These are phyloP conservation scores for Hylaea fasciaria DNA, from an alignment of 2,888 invertebrate species.

Conservation along the genomic window DNA sequence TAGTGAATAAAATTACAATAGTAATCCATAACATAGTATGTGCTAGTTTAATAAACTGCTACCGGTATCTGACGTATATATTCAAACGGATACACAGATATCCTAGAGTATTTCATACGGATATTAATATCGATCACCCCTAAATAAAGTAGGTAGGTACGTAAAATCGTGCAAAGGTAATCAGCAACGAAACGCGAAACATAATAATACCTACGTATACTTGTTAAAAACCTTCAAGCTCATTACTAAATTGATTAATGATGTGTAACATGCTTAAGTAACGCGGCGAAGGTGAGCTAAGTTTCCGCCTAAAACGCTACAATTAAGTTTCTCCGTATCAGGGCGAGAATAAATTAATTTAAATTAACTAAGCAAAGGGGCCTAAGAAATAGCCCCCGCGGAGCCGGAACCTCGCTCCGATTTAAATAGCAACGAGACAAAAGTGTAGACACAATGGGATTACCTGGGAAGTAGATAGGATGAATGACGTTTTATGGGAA, in stretches of 20 bases:
- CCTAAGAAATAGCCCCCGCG: slow-evolving; percentile 72
- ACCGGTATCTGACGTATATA: too few species aligned
- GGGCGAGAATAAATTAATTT: slow-evolving; percentile 79
- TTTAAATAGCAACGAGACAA: slow-evolving; percentile 74
- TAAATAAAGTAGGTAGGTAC: too few species aligned
- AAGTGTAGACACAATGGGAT: slow-evolving; percentile 73
- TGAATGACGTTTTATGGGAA: slow-evolving; percentile 29
- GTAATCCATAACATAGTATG: too few species aligned
- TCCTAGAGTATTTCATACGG: too few species aligned
- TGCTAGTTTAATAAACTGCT: too few species aligned
- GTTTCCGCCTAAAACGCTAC: slow-evolving; percentile 55
- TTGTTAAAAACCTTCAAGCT: slow-evolving; percentile 8
- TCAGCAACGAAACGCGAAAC: too few species aligned
- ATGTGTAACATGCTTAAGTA: slow-evolving; percentile 24
- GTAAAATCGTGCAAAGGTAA: too few species aligned
- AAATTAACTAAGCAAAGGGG: slow-evolving; percentile 78
- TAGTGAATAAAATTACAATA: too few species aligned
- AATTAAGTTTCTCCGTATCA: slow-evolving; percentile 62
- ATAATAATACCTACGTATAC: too few species aligned
- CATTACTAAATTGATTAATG: slow-evolving; percentile 34
- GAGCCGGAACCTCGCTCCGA: slow-evolving; percentile 72
- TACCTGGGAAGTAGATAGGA: slow-evolving; percentile 50
- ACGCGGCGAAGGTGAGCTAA: slow-evolving; percentile 31
- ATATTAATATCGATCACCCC: too few species aligned
- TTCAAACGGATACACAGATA: too few species aligned